phyloP scores from a whole-genome alignment of 2,797 vertebrate species.

The Sparidentex hasta region DNA sequence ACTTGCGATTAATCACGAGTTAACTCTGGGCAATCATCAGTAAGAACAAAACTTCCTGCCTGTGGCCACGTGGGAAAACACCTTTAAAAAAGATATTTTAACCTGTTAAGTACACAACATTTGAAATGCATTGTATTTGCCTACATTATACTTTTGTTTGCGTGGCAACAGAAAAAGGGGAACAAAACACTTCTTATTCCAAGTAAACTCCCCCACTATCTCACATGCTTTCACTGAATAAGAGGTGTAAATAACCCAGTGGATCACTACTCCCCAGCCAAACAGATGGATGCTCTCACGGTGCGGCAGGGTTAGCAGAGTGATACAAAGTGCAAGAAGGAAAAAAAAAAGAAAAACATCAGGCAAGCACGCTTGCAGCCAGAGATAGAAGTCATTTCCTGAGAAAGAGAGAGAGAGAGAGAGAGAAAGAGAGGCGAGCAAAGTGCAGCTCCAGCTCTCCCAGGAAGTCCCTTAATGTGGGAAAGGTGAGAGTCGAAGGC shows the following conservation, averaged over 20 bases:
- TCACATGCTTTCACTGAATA: slow-evolving; percentile 34
- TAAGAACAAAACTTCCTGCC: neutral
- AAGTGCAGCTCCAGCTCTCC: slow-evolving; percentile 58
- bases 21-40: neutral
- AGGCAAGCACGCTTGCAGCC: slow-evolving; percentile 70
- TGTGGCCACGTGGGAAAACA: neutral
- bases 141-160: neutral
- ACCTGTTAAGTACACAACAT: neutral
- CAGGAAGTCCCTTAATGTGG: slow-evolving; percentile 79
- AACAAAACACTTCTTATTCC: slow-evolving; percentile 35
- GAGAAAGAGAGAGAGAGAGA: slow-evolving; percentile 51
- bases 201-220: slow-evolving; percentile 22
- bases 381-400: slow-evolving; percentile 83
- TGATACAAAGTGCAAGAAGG: slow-evolving; percentile 71
- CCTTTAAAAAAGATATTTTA: too few relatives aligned
- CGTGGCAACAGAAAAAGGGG: neutral
- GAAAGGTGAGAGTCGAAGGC: slow-evolving; percentile 80
- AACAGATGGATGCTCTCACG: slow-evolving; percentile 52
- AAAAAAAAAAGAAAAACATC: slow-evolving; percentile 43
- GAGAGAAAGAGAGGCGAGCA: slow-evolving; percentile 38
- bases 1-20: too few relatives aligned
- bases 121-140: neutral
- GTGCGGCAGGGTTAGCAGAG: slow-evolving; percentile 39
- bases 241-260: slow-evolving; percentile 51
- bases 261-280: slow-evolving; percentile 27